Percentiles rank a stretch among this genome's conserved stretches.
phyloP scores from a whole-genome alignment of 2,797 vertebrate genomes.

The Myripristis jacobus region DNA sequence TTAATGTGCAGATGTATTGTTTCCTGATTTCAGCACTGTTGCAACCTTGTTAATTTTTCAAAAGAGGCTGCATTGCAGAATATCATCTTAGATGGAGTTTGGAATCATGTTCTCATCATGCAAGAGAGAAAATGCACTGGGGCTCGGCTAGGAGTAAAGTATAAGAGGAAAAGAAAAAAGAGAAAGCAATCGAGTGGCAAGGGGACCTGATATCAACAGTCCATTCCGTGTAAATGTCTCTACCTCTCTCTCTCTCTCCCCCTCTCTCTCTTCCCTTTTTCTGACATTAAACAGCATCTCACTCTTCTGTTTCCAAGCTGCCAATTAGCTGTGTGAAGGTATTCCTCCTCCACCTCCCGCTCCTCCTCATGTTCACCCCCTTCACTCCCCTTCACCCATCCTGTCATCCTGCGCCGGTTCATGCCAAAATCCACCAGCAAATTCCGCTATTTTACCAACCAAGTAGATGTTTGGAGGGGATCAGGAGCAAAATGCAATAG shows the following conservation, averaged over 20 bases:
- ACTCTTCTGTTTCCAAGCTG: constrained; percentile 99
- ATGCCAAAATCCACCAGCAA: constrained; percentile 13
- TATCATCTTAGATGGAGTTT: background rate
- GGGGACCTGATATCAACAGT: constrained; percentile 39
- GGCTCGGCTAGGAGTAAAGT: background rate
- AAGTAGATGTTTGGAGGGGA: background rate
- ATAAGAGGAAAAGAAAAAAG: background rate
- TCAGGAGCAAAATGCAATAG: background rate
- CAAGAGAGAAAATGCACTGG: background rate
- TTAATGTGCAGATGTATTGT: no score
- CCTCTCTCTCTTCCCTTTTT: constrained; percentile 67
- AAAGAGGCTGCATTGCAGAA: background rate
- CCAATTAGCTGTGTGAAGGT: constrained; percentile 99
- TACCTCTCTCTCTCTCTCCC: constrained; percentile 64
- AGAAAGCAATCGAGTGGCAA: background rate
- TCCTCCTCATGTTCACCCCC: constrained; percentile 54
- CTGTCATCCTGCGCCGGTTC: constrained; percentile 45
- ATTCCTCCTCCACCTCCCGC: constrained; percentile 78
- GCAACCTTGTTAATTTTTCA: no score
- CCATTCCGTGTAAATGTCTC: constrained; percentile 72
- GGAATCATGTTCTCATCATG: background rate
- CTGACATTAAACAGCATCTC: constrained; percentile 96
- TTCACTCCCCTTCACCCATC: constrained; percentile 38
- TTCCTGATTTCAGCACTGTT: no score
- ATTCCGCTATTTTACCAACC: constrained; percentile 58